Percentiles rank a stretch among this genome's conserved stretches.
These are phyloP conservation scores for Uropetala carovei DNA, from an alignment of 2,888 invertebrate species.

Conservation along the genomic window DNA sequence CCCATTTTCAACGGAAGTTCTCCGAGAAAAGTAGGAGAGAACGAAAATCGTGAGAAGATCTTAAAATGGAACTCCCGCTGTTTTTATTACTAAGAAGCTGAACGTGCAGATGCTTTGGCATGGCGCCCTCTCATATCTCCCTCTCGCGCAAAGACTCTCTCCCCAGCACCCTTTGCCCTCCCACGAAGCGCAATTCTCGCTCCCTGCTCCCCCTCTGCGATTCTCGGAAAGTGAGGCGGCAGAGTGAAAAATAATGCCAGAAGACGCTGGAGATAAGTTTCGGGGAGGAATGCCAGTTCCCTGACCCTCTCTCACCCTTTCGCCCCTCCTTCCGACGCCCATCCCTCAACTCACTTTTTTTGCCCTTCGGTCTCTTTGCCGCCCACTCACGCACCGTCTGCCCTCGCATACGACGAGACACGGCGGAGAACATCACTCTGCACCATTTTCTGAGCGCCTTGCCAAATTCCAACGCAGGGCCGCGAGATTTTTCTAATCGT, in stretches of 20 bases:
- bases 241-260: not conserved
- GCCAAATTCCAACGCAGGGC: no score
- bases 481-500: no score
- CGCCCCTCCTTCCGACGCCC: not conserved
- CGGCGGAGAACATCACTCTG: no score
- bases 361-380: not conserved
- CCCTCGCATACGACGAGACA: no score
- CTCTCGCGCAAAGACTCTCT: not conserved
- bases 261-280: not conserved
- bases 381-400: no score
- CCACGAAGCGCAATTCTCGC: no score
- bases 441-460: no score
- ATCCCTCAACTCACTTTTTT: not conserved
- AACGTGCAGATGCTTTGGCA: slow-evolving; percentile 1
- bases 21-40: no score
- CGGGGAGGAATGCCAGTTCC: not conserved
- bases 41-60: not conserved
- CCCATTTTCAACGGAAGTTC: not conserved
- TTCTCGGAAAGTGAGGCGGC: not conserved
- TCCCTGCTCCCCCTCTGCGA: no score
- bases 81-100: not conserved
- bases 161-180: not conserved
- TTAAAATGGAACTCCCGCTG: not conserved
- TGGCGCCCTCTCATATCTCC: not conserved
- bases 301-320: slow-evolving; percentile 4